phyloP scores from a whole-genome alignment of 2,797 vertebrate species.

The Salmo trutta region DNA sequence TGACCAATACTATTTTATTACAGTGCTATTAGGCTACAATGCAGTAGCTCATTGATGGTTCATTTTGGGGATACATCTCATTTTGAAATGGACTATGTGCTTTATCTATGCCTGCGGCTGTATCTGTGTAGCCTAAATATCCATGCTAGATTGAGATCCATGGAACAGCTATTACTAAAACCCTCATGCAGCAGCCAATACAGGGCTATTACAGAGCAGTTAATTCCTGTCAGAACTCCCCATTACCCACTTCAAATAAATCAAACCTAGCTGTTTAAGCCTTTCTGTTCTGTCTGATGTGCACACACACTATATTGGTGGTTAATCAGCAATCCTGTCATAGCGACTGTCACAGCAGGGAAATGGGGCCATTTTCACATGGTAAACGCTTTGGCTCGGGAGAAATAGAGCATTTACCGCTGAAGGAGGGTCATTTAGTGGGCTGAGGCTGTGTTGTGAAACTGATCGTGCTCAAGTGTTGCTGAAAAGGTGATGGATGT shows the following conservation, averaged over 20 bases:
- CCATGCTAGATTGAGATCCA: background rate
- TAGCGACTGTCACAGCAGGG: slow-evolving; percentile 31
- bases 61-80: no score
- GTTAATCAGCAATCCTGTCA: slow-evolving; percentile 52
- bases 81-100: no score
- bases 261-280: slow-evolving; percentile 41
- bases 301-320: slow-evolving; percentile 3
- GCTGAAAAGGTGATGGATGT: slow-evolving; percentile 43
- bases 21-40: no score
- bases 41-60: no score
- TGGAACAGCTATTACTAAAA: background rate
- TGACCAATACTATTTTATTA: no score
- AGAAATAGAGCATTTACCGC: slow-evolving; percentile 38
- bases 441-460: slow-evolving; percentile 38
- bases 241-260: slow-evolving; percentile 41
- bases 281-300: slow-evolving; percentile 20
- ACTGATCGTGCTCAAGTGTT: slow-evolving; percentile 57
- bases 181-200: slow-evolving; percentile 29
- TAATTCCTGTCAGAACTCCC: slow-evolving; percentile 47
- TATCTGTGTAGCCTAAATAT: no score
- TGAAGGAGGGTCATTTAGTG: slow-evolving; percentile 55
- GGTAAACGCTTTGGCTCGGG: slow-evolving; percentile 41
- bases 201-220: slow-evolving; percentile 31
- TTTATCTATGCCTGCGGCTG: no score
- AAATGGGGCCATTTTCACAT: slow-evolving; percentile 49